Conservation (phyloP, 30 jellyfish, hydroid and myxozoan genomes). For the Catostylus mosaicus region DNA sequence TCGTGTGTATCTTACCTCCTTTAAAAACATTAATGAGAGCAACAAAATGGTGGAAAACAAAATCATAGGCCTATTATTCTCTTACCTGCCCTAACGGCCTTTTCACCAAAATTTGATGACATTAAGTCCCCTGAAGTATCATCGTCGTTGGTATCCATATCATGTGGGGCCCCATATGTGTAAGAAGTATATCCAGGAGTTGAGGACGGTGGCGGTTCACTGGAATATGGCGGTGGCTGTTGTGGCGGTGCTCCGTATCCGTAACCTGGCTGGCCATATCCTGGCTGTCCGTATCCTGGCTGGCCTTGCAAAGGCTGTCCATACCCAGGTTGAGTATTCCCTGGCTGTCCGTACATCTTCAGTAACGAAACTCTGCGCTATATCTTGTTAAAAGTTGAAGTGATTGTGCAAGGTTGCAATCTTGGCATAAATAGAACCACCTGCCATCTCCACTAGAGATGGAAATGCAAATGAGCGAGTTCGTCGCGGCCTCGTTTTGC, state of each 20-base stretch:
- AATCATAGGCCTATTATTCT: not conserved
- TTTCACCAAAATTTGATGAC: slow-evolving; percentile 82
- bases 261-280: slow-evolving; percentile 48
- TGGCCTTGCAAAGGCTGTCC: slow-evolving; percentile 42
- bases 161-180: slow-evolving; percentile 74
- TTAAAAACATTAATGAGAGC: too few species aligned
- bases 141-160: slow-evolving; percentile 15
- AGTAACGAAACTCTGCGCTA: not conserved
- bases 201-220: slow-evolving; percentile 44
- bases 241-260: slow-evolving; percentile 27
- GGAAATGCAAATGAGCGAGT: not conserved
- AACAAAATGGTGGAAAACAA: not conserved
- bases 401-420: not conserved
- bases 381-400: not conserved
- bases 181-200: slow-evolving; percentile 58
- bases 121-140: slow-evolving; percentile 72
- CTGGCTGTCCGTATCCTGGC: slow-evolving; percentile 62
- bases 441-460: not conserved
- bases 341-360: slow-evolving; percentile 24
- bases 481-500: not conserved
- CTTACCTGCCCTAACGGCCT: slow-evolving; percentile 85
- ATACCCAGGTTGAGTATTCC: slow-evolving; percentile 42
- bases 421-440: not conserved
- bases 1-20: too few species aligned
- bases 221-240: slow-evolving; percentile 56